Evolutionary conservation across 2,888 invertebrate species (phyloP), one percentile per base, ranked within the genome.

Genomic region (Neoscelio sp.): DNA sequence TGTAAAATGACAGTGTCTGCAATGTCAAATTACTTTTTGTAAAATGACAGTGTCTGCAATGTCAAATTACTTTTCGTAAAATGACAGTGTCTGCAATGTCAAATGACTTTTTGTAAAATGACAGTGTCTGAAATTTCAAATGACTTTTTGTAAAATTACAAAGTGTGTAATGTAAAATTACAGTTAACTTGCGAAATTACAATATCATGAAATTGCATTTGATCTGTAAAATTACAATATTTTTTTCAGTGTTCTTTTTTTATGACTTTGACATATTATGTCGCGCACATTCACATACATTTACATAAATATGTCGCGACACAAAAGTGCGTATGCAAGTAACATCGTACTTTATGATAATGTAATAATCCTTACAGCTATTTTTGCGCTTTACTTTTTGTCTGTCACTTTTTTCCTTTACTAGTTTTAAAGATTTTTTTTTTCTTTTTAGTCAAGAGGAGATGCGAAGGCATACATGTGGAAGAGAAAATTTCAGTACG

Each of bases 401-500:
- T 73, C 64, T 56, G 58, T 42, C 13, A 35, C n/a, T 44, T 48
- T 54, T 54, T 62, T 65, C 33, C 12, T 38, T 67, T 44, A 38
- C 8, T 54, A 3, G 26, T 50, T 65, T 50, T 23, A 67, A 65
- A 74, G 48, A 74, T 30, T 17, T 44, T 48, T 10, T 26, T 48
- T 60, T 8, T 40, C n/a, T 40, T 35, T 12, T 56, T 42, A 68
- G 52, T 71, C 71, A n/a, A 71, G 48, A 71, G 71, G 40, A 65
- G 48, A 71, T 71, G 77, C 71, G 65, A 77, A 77, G 71, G 77
- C 77, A 77, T 70, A 65, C 26, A 73, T 62, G 64, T 81, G 76
- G 81, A 80, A 76, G 74, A 78, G 68, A 75, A 65, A 70, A 71
- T 50, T 80, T 80, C 70, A 77, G 77, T 81, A 79, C 71, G 67